Percentiles rank a stretch among this genome's conserved stretches.
phyloP scores from a whole-genome alignment of 2,888 invertebrate species.

The Parascotia fuliginaria region DNA sequence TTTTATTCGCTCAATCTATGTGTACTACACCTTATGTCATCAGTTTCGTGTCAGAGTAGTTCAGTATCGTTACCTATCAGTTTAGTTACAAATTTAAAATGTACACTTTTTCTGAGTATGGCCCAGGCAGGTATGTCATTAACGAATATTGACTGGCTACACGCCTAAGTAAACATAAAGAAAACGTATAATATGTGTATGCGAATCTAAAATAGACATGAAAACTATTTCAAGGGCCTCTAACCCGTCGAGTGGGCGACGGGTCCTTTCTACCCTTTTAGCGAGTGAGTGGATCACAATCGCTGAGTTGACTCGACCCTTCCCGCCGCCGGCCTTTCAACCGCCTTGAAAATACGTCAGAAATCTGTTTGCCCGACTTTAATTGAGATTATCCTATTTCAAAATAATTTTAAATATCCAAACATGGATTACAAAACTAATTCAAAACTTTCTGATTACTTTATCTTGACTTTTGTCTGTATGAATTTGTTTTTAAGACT shows the following conservation, averaged over 20 bases:
- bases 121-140: neutral
- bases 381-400: conserved; percentile 56
- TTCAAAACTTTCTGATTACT: conserved; percentile 37
- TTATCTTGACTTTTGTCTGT: conserved; percentile 26
- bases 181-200: conserved; percentile 18
- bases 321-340: conserved; percentile 37
- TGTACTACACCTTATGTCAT: no score
- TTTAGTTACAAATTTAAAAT: no score
- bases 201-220: conserved; percentile 45
- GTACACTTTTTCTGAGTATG: no score
- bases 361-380: conserved; percentile 56
- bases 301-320: conserved; percentile 40
- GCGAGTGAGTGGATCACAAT: conserved; percentile 51
- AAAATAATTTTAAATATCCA: conserved; percentile 47
- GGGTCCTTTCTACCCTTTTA: conserved; percentile 61
- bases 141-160: conserved; percentile 5
- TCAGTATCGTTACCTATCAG: no score
- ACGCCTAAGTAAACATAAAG: conserved; percentile 16
- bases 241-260: conserved; percentile 38
- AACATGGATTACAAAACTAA: conserved; percentile 37
- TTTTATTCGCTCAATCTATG: no score
- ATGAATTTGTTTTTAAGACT: conserved; percentile 15
- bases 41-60: no score
- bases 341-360: conserved; percentile 49
- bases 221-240: conserved; percentile 47